Evolutionary conservation across 2,888 invertebrate species (phyloP), one percentile per base, ranked within the genome.

Genomic region (Caenorhabditis virilis): DNA sequence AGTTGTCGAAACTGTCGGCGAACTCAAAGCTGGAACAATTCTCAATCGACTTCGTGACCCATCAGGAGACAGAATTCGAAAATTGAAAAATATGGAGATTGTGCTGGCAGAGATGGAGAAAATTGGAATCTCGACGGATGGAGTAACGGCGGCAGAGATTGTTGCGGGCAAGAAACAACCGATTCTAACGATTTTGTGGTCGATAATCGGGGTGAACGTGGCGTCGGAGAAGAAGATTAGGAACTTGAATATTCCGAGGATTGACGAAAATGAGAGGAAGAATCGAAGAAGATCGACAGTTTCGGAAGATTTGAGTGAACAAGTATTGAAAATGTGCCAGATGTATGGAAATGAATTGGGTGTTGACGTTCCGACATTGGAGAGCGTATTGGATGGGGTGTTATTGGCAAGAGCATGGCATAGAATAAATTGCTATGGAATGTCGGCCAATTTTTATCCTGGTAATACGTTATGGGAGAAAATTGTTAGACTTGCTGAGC

Each of bases 31-130:
- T 9, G 52, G 57, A 18, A 2, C 39, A 7, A 18, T 63, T 6
- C 63, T 57, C 5, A 18, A 46, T 13, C 61, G 55, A 38, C 27
- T 67, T n/a, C 42, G 69, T 5, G 64, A 70, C 16, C 69, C 69
- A 15, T 49, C 57, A 15, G 73, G 73, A 1, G 73, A 74, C 50
- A 59, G 74, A 1, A 58, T 74, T 20, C 42, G 74, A 7, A 74
- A 74, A 50, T 41, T 69, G 23, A 63, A 61, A 9, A 74, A 74
- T 42, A 69, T 71, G 7, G 60, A 63, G 33, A 56, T 45, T 5
- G 71, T 69, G 2, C 50, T 74, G 13, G 38, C 30, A 9, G 47
- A 55, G 26, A 63, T 63, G 63, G 1, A 22, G 0, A 2, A 22
- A 1, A 7, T 59, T 26, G 62, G 54, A 38, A 55, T 58, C 11